Evolutionary conservation across 2,113 vertebrate species (phyloP).

Genomic region (Argyrosomus japonicus): DNA sequence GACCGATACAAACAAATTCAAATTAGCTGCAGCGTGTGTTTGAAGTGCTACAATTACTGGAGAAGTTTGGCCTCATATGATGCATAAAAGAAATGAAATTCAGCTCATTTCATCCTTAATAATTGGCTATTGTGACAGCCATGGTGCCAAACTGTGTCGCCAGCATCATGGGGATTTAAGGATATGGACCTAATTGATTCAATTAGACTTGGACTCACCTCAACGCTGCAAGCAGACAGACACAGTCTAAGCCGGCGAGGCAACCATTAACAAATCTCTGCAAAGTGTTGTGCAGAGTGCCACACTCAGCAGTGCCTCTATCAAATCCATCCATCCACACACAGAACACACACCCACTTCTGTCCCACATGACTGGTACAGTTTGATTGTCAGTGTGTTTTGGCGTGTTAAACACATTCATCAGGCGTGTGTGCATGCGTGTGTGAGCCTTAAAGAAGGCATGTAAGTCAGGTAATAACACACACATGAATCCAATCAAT

Average conservation of each 20-base stretch:
- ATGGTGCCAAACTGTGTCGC: slow-evolving; percentile 22
- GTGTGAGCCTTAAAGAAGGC: slow-evolving; percentile 1
- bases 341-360: slow-evolving; percentile 29
- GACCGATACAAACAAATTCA: background rate
- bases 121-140: background rate
- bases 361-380: slow-evolving; percentile 19
- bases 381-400: background rate
- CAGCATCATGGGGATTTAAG: slow-evolving; percentile 45
- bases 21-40: background rate
- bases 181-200: slow-evolving; percentile 63
- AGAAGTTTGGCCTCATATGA: background rate
- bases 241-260: slow-evolving; percentile 40
- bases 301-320: slow-evolving; percentile 43
- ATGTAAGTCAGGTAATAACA: background rate
- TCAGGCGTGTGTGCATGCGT: background rate
- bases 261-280: slow-evolving; percentile 64
- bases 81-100: background rate
- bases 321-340: slow-evolving; percentile 30
- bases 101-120: background rate
- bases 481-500: slow-evolving; percentile 25
- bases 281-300: slow-evolving; percentile 50
- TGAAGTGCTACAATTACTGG: background rate
- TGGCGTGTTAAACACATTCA: slow-evolving; percentile 29
- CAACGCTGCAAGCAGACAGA: slow-evolving; percentile 31
- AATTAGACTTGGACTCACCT: slow-evolving; percentile 69